A percentile compares a stretch with the other conserved stretches of the same genome.
Evolutionary conservation across 1,140 invertebrate genomes (phyloP).

Genomic region (Pogonognathellus flavescens): DNA sequence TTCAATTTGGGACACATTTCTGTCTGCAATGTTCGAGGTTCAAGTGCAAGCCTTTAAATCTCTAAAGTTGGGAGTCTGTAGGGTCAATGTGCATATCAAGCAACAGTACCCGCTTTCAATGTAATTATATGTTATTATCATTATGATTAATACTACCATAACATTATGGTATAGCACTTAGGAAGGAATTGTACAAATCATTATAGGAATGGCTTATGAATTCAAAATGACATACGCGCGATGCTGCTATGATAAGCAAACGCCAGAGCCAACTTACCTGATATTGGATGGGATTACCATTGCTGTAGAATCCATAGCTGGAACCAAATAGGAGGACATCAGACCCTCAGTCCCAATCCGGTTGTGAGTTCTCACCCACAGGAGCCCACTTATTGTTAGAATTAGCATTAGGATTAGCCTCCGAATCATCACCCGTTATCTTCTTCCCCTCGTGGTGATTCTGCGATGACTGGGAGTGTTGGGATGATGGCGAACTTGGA

Average conservation of each 20-base stretch:
- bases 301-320: conserved; percentile 28
- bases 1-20: conserved; percentile 42
- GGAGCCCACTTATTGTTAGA: conserved; percentile 29
- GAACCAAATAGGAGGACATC: neutral
- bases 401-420: neutral
- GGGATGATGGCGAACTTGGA: neutral
- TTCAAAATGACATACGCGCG: conserved; percentile 40
- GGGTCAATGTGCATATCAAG: neutral
- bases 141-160: neutral
- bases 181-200: conserved; percentile 30
- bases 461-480: neutral
- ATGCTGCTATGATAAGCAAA: conserved; percentile 39
- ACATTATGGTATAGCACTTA: neutral
- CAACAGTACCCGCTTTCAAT: neutral
- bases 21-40: conserved; percentile 34
- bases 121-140: too few species aligned
- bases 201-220: conserved; percentile 33
- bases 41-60: conserved; percentile 38
- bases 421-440: neutral
- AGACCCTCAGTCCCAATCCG: neutral
- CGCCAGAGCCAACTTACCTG: conserved; percentile 55
- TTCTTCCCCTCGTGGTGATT: conserved; percentile 8
- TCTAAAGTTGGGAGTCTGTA: neutral
- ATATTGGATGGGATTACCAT: conserved; percentile 53
- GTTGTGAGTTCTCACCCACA: neutral